A percentile compares a stretch with the other conserved stretches of the same genome.
Conservation (phyloP, 2,113 vertebrate genomes). For the Ptyas mucosa region DNA sequence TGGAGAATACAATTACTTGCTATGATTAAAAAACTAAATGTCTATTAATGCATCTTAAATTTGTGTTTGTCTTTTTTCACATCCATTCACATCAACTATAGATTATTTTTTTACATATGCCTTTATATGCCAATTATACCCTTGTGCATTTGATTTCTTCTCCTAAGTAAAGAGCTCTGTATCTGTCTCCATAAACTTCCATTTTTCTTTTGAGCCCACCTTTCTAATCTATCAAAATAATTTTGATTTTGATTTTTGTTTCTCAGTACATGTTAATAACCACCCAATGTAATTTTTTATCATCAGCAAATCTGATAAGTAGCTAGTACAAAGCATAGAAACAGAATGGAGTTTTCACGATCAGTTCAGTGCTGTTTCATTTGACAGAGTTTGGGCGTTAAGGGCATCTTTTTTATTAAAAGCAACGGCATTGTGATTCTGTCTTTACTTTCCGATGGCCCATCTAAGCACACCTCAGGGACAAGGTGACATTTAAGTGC, state of each 20-base stretch:
- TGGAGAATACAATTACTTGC: neutral
- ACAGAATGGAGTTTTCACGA: neutral
- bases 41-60: neutral
- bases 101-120: neutral
- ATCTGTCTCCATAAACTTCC: neutral
- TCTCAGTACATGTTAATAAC: neutral
- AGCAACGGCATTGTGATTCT: conserved; percentile 21
- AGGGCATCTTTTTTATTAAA: neutral
- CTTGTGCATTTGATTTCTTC: neutral
- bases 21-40: neutral
- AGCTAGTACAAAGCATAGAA: neutral
- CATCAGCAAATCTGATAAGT: neutral
- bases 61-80: neutral
- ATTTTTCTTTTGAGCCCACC: neutral
- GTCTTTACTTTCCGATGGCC: neutral
- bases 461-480: neutral
- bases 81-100: neutral
- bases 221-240: neutral
- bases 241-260: neutral
- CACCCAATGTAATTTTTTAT: neutral
- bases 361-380: conserved; percentile 20
- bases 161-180: neutral
- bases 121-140: neutral
- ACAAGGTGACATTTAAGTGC: conserved; percentile 50
- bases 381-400: conserved; percentile 15